Percentiles rank a stretch among this genome's conserved stretches.
phyloP scores from a whole-genome alignment of 2,888 invertebrate species.

The Pammene fasciana region DNA sequence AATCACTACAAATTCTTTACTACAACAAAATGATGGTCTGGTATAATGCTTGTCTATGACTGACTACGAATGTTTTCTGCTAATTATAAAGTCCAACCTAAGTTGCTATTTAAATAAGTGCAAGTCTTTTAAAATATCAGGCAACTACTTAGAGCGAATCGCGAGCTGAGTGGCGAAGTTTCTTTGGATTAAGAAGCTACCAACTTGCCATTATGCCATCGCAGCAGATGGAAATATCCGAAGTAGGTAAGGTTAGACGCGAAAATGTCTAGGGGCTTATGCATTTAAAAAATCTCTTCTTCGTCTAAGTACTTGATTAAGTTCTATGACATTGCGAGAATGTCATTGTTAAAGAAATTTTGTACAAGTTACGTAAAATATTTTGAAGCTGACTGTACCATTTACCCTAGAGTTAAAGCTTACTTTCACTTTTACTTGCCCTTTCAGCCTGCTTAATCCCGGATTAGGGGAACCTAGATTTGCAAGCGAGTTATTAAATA shows the following conservation, averaged over 20 bases:
- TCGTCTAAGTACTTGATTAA: too few relatives aligned
- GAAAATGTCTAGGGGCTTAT: not conserved
- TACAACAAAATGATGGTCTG: not conserved
- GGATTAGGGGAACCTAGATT: conserved; percentile 5
- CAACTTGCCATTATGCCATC: not conserved
- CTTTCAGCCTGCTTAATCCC: not conserved
- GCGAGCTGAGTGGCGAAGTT: conserved; percentile 11
- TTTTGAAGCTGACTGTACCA: not conserved
- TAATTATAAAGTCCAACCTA: conserved; percentile 20
- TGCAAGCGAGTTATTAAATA: conserved; percentile 20
- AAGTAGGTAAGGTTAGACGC: not conserved
- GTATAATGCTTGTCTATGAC: not conserved
- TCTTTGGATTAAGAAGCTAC: not conserved
- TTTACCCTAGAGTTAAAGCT: conserved; percentile 9
- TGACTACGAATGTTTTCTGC: conserved; percentile 4
- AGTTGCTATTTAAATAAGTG: conserved; percentile 20
- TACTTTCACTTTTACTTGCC: not conserved
- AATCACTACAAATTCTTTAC: too few relatives aligned
- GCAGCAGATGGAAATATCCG: not conserved
- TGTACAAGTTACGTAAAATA: too few relatives aligned
- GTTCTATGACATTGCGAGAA: too few relatives aligned
- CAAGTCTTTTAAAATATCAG: conserved; percentile 18
- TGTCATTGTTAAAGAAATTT: too few relatives aligned
- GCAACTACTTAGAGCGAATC: conserved; percentile 14
- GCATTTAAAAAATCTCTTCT: too few relatives aligned